Conservation (phyloP, 2,888 invertebrate genomes). For the Barypeithes pellucidus region DNA sequence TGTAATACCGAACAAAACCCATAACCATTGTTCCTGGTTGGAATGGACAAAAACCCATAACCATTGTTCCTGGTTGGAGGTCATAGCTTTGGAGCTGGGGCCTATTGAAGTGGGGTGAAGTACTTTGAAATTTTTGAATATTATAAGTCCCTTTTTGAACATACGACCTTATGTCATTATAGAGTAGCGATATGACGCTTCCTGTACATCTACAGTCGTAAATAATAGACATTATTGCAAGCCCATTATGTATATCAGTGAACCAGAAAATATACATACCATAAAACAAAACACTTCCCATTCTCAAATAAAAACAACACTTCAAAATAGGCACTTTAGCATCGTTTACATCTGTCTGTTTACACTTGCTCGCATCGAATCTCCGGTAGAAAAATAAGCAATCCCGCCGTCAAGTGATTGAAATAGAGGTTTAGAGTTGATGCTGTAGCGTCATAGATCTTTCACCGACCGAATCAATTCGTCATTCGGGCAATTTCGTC, state of each 20-base stretch:
- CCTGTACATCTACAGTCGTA: neutral
- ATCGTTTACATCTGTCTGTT: slow-evolving; percentile 48
- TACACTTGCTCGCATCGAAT: slow-evolving; percentile 42
- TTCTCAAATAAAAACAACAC: slow-evolving; percentile 33
- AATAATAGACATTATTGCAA: neutral
- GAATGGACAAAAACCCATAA: no score
- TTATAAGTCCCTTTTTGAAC: no score
- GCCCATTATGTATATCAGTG: neutral
- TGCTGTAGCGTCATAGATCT: slow-evolving; percentile 52
- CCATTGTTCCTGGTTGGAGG: no score
- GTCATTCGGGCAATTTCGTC: slow-evolving; percentile 61
- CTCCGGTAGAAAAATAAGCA: slow-evolving; percentile 49
- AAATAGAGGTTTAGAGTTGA: slow-evolving; percentile 48
- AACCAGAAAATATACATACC: neutral
- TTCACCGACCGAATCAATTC: slow-evolving; percentile 64
- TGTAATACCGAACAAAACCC: no score
- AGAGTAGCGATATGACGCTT: no score
- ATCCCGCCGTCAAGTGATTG: slow-evolving; percentile 44
- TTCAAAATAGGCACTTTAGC: slow-evolving; percentile 44
- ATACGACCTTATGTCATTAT: no score
- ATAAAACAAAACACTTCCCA: slow-evolving; percentile 21
- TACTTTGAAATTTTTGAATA: no score
- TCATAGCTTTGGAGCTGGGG: no score
- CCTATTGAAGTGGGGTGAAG: no score
- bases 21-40: no score